Base-by-base conservation (phyloP, 2,888 invertebrate genomes). In the Tenthredo notha region DNA sequence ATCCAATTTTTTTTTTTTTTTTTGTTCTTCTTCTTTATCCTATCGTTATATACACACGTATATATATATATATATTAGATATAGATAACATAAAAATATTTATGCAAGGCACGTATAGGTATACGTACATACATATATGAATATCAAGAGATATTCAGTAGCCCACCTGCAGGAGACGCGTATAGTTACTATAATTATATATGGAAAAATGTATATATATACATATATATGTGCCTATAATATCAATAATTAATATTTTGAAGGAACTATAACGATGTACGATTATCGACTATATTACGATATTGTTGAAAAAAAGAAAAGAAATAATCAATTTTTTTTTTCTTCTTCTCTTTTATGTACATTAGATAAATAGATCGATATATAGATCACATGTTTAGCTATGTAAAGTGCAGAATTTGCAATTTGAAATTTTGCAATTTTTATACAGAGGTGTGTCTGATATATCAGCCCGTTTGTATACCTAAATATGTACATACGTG, bases 61-160 rank as follows among this genome's bases (percentile, higher is more conserved):
- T 33, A 4, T 33, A 33, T 33, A 33, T 4, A 2, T 33, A 50
- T 50, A 47, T 4, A 9, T 43, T 15, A 15, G 15, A 47, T 29
- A 25, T 61, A 25, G 2, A 7, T 21, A 47, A 47, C 21, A 18
- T 67, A 6, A 67, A 21, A 25, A 67, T 67, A 67, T 67, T 67
- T 67, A 67, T 29, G 67, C 67, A 67, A 5, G 12, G 29, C 67
- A 67, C 67, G 67, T 67, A 70, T 12, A n/a, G 21, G 61, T 61
- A 25, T 61, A 25, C 7, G 21, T 61, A 61, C n/a, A 21, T 61
- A 61, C 12, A 58, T n/a, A 21, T 18, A 58, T 58, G 21, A 47
- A 47, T 47, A 47, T 47, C 47, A 47, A 47, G 47, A 47, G 47
- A 47, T 47, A 47, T 47, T 47, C 47, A 47, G 47, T 3, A 47